Base-by-base conservation (phyloP, 2,888 invertebrate genomes). In the Apamea anceps region DNA sequence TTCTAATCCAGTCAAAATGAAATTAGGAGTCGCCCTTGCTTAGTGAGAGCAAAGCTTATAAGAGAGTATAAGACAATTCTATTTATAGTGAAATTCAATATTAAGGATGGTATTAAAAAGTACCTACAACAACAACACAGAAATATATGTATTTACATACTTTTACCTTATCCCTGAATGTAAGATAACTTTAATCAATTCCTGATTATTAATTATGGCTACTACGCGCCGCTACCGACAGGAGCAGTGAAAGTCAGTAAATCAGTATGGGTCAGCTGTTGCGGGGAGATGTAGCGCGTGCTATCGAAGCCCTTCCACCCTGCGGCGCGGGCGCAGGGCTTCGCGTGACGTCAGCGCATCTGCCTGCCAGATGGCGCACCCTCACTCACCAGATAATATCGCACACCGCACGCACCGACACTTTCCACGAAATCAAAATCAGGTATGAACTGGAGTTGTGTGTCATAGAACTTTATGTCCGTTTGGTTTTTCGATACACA, bases 281-380 rank as follows among this genome's bases (percentile, higher is more conserved):
- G 81, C 75, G 85, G 89, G 87, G 92, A 92, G 93, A 94, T 93
- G 89, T 81, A 93, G 93, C 94, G 93, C 92, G 94, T 94, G 94
- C 84, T 78, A 80, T 74, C 75, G 91, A 87, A 87, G 95, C 95
- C 95, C 85, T 72, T 75, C 82, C 67, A 60, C 83, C 93, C 93
- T 92, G 89, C 90, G 90, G 88, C 84, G 86, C 42, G 74, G 37
- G 85, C 82, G 77, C 85, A 81, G 87, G 88, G 89, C 96, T 96
- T 96, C 96, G 94, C 95, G 95, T 96, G 96, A 96, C 96, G 96
- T 96, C 96, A 96, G 94, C 90, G 94, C 96, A 96, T 96, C 96
- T 96, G 96, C 95, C 95, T 91, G 95, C 92, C 96, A 96, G 96
- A 96, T 96, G 97, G 96, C 95, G 94, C 92, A 92, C 94, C 92